These are phyloP conservation scores for Lypha dubia DNA, from an alignment of 2,888 invertebrate species.

Conservation along the genomic window DNA sequence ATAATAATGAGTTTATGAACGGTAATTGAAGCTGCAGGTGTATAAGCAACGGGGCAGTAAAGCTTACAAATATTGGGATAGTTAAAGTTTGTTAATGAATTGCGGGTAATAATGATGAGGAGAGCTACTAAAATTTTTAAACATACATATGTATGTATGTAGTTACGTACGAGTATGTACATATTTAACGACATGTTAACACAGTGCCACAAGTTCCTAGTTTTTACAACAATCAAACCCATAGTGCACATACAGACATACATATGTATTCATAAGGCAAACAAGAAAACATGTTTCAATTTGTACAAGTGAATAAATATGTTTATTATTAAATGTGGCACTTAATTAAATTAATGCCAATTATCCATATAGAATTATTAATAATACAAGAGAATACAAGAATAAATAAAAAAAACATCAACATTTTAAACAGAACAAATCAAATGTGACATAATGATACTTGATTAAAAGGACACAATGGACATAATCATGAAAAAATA, in stretches of 20 bases:
- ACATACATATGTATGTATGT: no score
- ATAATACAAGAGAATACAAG: no score
- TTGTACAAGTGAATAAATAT: constrained; percentile 29
- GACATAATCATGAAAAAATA: constrained; percentile 52
- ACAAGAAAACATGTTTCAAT: constrained; percentile 61
- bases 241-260: constrained; percentile 33
- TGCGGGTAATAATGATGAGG: not conserved
- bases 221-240: not conserved
- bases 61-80: not conserved
- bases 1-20: constrained; percentile 54
- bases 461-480: constrained; percentile 38
- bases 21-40: constrained; percentile 59
- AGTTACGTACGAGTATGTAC: no score
- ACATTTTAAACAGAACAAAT: constrained; percentile 3
- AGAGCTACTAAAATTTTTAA: not conserved
- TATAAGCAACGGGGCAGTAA: constrained; percentile 10
- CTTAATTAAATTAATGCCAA: constrained; percentile 69
- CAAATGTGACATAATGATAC: constrained; percentile 45
- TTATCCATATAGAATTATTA: constrained; percentile 49
- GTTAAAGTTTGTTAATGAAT: constrained; percentile 23
- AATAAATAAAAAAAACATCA: constrained; percentile 8
- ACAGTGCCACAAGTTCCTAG: not conserved
- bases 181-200: not conserved
- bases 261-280: no score
- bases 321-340: constrained; percentile 62